Evolutionary conservation across 2,797 vertebrate species (phyloP).

Genomic region (Danio choprae): DNA sequence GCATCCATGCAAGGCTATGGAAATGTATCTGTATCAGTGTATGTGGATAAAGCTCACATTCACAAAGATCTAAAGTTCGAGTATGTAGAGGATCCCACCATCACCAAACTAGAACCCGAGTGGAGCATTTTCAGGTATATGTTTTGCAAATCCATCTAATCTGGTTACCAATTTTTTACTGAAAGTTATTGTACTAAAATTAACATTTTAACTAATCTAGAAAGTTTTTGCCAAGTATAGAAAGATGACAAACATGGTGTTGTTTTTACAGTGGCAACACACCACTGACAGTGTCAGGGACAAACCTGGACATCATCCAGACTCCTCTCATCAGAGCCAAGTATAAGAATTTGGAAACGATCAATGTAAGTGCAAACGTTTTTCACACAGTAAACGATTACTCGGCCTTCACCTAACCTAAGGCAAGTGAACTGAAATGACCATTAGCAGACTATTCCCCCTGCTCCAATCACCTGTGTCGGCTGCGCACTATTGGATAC

Average conservation of each 20-base stretch:
- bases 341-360: constrained; percentile 89
- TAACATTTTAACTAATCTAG: not conserved
- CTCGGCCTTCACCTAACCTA: constrained; percentile 44
- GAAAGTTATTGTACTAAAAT: not conserved
- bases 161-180: not conserved
- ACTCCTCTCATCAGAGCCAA: constrained; percentile 95
- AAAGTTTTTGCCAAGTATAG: not conserved
- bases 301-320: constrained; percentile 96
- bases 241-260: constrained; percentile 5
- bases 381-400: constrained; percentile 33
- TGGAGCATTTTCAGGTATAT: constrained; percentile 97
- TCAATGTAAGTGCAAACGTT: constrained; percentile 86
- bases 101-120: constrained; percentile 92
- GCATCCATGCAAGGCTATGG: constrained; percentile 85
- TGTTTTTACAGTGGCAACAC: constrained; percentile 86
- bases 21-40: constrained; percentile 90
- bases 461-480: constrained; percentile 51
- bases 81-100: constrained; percentile 94
- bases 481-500: constrained; percentile 51
- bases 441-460: constrained; percentile 48
- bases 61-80: constrained; percentile 91
- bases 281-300: constrained; percentile 93
- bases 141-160: not conserved
- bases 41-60: constrained; percentile 91
- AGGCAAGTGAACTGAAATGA: constrained; percentile 30